These are phyloP conservation scores for Cygnus buccinator DNA, from an alignment of 2,113 vertebrate species.

Conservation along the genomic window DNA sequence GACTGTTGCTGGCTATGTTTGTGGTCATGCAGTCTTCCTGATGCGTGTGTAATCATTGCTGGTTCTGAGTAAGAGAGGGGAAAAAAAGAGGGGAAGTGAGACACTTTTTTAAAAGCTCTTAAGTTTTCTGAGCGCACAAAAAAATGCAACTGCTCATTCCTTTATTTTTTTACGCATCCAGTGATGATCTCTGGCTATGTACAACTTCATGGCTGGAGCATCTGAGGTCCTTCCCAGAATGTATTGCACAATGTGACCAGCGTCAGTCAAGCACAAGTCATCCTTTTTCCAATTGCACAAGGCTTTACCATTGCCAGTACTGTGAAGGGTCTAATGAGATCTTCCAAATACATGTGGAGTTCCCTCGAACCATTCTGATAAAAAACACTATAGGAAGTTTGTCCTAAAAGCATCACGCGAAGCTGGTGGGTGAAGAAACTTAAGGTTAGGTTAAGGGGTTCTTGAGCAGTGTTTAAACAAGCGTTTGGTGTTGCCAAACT, in stretches of 20 bases:
- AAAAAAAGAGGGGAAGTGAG: constrained; percentile 29
- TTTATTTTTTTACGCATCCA: not conserved
- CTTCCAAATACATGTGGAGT: not conserved
- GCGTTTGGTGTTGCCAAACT: not conserved
- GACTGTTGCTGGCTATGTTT: not conserved
- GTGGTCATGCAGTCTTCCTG: constrained; percentile 30
- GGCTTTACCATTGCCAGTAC: not conserved
- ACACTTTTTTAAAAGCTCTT: not conserved
- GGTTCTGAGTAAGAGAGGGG: constrained; percentile 5
- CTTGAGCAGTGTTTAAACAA: not conserved
- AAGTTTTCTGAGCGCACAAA: not conserved
- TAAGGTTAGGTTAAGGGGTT: not conserved
- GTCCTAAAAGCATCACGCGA: not conserved
- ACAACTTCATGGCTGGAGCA: not conserved
- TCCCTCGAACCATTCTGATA: not conserved
- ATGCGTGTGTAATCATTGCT: not conserved
- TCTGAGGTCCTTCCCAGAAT: not conserved
- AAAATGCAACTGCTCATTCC: not conserved
- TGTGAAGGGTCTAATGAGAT: not conserved
- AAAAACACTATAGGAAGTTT: not conserved
- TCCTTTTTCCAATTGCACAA: not conserved
- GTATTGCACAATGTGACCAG: not conserved
- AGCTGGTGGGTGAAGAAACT: not conserved
- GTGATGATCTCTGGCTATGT: not conserved
- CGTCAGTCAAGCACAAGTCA: not conserved